phyloP scores from a whole-genome alignment of 2,888 invertebrate genomes.

The Melinaea menophilus region DNA sequence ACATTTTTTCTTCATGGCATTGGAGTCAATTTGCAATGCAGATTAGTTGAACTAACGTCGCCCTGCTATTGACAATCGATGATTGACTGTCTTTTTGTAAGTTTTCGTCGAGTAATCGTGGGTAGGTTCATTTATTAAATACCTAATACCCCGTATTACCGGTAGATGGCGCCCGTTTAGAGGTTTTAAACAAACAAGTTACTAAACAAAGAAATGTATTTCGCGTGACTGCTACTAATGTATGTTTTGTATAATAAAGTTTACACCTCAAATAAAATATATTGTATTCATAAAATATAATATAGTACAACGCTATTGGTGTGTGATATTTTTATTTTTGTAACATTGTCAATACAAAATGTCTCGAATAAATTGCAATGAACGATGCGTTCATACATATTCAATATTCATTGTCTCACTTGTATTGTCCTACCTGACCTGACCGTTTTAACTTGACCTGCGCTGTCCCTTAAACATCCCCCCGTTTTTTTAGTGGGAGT shows the following conservation, averaged over 20 bases:
- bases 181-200: background rate
- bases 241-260: too few species aligned
- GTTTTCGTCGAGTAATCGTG: constrained; percentile 32
- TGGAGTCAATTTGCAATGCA: constrained; percentile 71
- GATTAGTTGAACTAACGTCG: constrained; percentile 48
- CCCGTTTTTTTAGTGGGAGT: background rate
- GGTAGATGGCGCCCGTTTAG: constrained; percentile 39
- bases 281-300: background rate
- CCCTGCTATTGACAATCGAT: constrained; percentile 60
- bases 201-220: too few species aligned
- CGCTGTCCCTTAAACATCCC: constrained; percentile 10
- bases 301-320: constrained; percentile 12
- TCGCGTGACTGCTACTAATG: too few species aligned
- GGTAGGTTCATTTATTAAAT: constrained; percentile 14
- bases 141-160: constrained; percentile 13
- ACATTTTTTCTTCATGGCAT: constrained; percentile 47
- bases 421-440: constrained; percentile 55
- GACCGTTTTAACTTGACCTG: constrained; percentile 44
- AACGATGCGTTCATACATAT: constrained; percentile 70
- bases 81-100: constrained; percentile 52
- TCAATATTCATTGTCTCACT: constrained; percentile 69
- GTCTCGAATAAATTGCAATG: constrained; percentile 70
- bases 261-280: too few species aligned
- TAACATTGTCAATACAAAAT: constrained; percentile 72
- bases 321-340: constrained; percentile 61